A percentile compares a stretch with the other conserved stretches of the same genome.
phyloP scores from a whole-genome alignment of 2,113 vertebrate genomes.

The Ginglymostoma cirratum region DNA sequence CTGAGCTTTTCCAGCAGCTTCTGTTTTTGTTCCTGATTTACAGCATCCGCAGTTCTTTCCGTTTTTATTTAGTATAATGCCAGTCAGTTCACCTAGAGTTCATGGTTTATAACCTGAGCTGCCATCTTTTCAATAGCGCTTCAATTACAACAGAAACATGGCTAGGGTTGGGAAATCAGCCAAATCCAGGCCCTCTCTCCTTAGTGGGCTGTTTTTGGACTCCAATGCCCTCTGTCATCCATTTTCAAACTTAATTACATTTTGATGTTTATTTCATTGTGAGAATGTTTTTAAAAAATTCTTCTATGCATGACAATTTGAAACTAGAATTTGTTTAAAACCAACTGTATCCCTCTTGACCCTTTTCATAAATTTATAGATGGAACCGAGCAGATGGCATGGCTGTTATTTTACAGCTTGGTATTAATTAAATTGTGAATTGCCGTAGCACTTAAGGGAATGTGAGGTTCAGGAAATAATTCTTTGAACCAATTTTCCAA shows the following conservation, averaged over 20 bases:
- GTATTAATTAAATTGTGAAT: conserved; percentile 51
- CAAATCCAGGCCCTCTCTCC: background rate
- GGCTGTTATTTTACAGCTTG: conserved; percentile 46
- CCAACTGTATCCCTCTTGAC: background rate
- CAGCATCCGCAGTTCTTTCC: no score
- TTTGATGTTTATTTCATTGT: background rate
- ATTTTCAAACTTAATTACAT: background rate
- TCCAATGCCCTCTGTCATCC: background rate
- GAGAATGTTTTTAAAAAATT: background rate
- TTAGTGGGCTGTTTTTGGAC: background rate
- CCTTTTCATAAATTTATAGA: background rate
- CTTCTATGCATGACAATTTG: background rate
- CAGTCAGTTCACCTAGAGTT: background rate
- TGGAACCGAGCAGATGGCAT: conserved; percentile 44
- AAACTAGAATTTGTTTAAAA: background rate
- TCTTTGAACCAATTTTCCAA: conserved; percentile 45
- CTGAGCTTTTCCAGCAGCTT: no score
- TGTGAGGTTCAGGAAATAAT: conserved; percentile 42
- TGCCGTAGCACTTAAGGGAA: conserved; percentile 39
- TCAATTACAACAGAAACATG: background rate
- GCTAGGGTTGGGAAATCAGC: background rate
- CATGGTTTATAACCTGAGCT: background rate
- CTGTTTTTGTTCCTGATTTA: no score
- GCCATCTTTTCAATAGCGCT: background rate
- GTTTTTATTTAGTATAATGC: background rate